These are phyloP conservation scores for Labeo calbasu DNA, from an alignment of 2,797 vertebrate genomes.

Conservation along the genomic window DNA sequence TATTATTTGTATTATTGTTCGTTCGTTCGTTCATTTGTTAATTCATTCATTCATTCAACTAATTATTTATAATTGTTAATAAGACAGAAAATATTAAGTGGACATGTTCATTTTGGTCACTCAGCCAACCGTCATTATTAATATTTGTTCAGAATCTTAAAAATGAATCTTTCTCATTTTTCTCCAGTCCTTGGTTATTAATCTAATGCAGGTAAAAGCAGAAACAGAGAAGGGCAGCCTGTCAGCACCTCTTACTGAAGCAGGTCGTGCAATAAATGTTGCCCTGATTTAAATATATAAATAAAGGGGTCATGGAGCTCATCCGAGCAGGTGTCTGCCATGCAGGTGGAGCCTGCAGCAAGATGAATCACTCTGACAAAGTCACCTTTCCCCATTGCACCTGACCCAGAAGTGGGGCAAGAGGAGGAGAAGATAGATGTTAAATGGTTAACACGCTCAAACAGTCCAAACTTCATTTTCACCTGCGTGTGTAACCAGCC, in stretches of 20 bases:
- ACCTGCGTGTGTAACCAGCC: constrained; percentile 31
- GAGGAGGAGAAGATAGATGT: constrained; percentile 12
- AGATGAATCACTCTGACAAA: constrained; percentile 58
- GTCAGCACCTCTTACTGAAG: constrained; percentile 7
- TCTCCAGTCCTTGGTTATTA: neutral
- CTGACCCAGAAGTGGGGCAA: constrained; percentile 48
- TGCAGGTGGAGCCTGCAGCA: constrained; percentile 44
- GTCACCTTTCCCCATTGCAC: constrained; percentile 52
- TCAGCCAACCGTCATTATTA: neutral
- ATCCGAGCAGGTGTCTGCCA: constrained; percentile 42
- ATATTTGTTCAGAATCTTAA: neutral
- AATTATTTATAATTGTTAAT: neutral
- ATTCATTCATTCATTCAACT: neutral
- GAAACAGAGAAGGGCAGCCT: neutral
- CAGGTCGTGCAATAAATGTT: constrained; percentile 10
- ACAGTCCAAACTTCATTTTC: constrained; percentile 19
- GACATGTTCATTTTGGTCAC: neutral
- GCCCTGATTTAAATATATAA: constrained; percentile 33
- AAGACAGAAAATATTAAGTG: neutral
- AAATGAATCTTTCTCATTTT: neutral
- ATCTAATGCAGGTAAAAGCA: neutral
- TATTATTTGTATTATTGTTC: too few relatives aligned
- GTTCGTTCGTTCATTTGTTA: too few relatives aligned
- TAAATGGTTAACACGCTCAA: constrained; percentile 41
- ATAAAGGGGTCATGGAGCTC: constrained; percentile 16